These are phyloP conservation scores for Xiphorhynchus erythropygius DNA, from an alignment of 2,797 vertebrate species.

Conservation along the genomic window DNA sequence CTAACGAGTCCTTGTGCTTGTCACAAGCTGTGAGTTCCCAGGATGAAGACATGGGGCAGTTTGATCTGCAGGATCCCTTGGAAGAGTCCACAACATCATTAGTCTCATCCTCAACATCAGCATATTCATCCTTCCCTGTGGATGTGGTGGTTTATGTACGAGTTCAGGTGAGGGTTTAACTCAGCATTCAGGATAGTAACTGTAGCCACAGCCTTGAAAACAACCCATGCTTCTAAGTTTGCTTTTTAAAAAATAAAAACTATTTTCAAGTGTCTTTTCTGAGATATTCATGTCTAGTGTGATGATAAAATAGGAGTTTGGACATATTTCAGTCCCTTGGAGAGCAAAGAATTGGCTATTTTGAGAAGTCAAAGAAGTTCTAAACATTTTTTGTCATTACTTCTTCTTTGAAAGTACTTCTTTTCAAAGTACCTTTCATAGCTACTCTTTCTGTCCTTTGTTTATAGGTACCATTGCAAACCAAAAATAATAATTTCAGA, in stretches of 20 bases:
- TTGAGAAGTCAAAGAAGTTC: not conserved
- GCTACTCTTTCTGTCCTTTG: not conserved
- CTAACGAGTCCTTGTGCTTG: constrained; percentile 37
- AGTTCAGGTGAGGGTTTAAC: constrained; percentile 86
- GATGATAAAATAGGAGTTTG: not conserved
- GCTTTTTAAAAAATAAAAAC: not conserved
- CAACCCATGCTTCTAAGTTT: not conserved
- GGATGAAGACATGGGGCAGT: constrained; percentile 97
- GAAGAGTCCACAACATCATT: constrained; percentile 95
- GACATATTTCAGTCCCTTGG: not conserved
- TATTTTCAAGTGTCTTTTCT: not conserved
- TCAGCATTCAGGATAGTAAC: not conserved
- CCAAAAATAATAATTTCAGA: not conserved
- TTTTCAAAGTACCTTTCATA: not conserved
- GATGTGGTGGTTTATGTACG: constrained; percentile 98
- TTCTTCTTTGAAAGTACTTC: not conserved
- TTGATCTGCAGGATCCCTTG: constrained; percentile 90
- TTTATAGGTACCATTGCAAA: not conserved
- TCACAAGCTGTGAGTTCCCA: constrained; percentile 87
- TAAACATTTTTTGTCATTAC: not conserved
- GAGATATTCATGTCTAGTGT: not conserved
- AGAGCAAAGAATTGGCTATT: not conserved
- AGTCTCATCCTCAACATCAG: constrained; percentile 92
- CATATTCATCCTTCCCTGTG: constrained; percentile 97
- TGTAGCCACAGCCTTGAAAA: not conserved